These are phyloP conservation scores for Montipora efflorescens DNA, from an alignment of 64 coral and sea anemone species.

Conservation along the genomic window DNA sequence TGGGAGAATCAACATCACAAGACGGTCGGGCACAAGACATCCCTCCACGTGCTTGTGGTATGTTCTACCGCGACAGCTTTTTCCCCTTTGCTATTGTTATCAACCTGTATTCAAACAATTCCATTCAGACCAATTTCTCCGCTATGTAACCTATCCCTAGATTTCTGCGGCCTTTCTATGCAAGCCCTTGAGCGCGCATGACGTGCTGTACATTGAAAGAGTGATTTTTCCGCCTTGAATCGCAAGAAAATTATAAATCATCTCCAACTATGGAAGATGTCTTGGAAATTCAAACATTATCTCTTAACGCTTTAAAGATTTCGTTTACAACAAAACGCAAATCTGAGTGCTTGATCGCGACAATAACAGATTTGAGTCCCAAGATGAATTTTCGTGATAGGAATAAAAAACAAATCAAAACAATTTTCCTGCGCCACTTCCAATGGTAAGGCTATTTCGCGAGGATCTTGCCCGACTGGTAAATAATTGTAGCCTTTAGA, in stretches of 20 bases:
- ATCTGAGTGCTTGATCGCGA: too few species aligned
- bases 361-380: too few species aligned
- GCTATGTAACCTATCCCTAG: too few species aligned
- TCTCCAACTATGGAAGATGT: not conserved
- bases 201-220: not conserved
- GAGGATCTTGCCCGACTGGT: not conserved
- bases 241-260: not conserved
- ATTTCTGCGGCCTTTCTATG: too few species aligned
- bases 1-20: not conserved
- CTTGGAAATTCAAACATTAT: too few species aligned
- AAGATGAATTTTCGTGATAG: too few species aligned
- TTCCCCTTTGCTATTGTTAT: constrained; percentile 18
- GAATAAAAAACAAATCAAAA: too few species aligned
- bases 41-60: not conserved
- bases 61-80: not conserved
- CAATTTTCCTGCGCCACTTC: too few species aligned
- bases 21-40: not conserved
- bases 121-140: not conserved
- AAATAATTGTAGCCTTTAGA: not conserved
- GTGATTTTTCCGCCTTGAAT: not conserved
- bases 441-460: not conserved
- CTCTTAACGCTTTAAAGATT: too few species aligned
- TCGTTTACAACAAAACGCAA: too few species aligned
- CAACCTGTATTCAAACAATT: not conserved
- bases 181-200: not conserved